Conservation (phyloP, 1,140 invertebrate genomes). For the Diuraphis noxia region DNA sequence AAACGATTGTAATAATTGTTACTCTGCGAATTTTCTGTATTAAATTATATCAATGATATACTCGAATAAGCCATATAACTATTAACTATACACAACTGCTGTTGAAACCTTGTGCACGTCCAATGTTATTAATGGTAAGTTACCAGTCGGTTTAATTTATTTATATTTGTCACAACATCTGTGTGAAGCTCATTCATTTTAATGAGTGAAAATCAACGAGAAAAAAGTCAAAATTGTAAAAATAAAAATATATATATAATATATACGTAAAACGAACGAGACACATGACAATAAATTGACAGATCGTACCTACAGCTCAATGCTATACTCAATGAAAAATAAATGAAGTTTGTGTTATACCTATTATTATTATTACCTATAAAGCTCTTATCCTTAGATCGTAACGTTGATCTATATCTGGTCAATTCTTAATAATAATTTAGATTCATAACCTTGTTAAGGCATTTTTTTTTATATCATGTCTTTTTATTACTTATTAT, state of each 20-base stretch:
- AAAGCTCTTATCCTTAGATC: not conserved
- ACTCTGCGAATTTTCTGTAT: not conserved
- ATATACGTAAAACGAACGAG: not conserved
- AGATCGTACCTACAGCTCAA: not conserved
- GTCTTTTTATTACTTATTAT: not conserved
- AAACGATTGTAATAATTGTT: not conserved
- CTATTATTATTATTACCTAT: not conserved
- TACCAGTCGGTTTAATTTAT: not conserved
- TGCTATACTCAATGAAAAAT: not conserved
- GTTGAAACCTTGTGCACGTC: not conserved
- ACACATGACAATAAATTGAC: not conserved
- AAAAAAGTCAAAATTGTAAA: conserved; percentile 4
- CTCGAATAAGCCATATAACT: not conserved
- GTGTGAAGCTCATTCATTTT: not conserved
- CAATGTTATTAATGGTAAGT: not conserved
- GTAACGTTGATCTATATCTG: not conserved
- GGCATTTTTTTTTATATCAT: not conserved
- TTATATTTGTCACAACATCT: not conserved
- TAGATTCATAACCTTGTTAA: not conserved
- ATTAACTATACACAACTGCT: not conserved
- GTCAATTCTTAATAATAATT: not conserved
- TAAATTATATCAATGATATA: not conserved
- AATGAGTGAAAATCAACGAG: not conserved
- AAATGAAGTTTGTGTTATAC: not conserved
- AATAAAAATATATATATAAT: not conserved